Evolutionary conservation across 2,113 vertebrate species (phyloP).

Genomic region (Oenanthe melanoleuca): DNA sequence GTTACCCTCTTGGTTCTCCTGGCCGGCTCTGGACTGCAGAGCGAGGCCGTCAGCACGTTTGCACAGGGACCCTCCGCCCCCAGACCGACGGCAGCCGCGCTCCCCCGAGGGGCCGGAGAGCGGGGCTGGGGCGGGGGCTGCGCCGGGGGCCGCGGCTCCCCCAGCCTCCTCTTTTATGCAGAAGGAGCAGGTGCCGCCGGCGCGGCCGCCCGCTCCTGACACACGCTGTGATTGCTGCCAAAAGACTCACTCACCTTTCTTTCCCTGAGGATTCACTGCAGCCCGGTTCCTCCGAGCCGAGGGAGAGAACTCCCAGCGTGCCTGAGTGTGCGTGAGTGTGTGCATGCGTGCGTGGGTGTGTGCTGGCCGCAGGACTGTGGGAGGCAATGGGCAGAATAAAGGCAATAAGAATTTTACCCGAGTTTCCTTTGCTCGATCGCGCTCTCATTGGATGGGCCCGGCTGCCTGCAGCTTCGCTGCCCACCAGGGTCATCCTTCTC

Average conservation of each 20-base stretch:
- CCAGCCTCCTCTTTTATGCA: constrained; percentile 67
- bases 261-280: constrained; percentile 50
- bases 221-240: constrained; percentile 77
- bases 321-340: constrained; percentile 55
- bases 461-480: not conserved
- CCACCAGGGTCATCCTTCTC: not conserved
- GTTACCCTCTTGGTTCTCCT: constrained; percentile 58
- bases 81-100: constrained; percentile 47
- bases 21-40: constrained; percentile 46
- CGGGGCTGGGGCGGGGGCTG: constrained; percentile 16
- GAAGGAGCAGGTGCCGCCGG: constrained; percentile 62
- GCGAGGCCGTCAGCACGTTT: constrained; percentile 74
- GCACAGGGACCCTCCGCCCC: constrained; percentile 77
- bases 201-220: constrained; percentile 52
- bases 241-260: constrained; percentile 70
- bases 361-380: constrained; percentile 71
- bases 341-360: constrained; percentile 60
- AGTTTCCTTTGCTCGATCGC: constrained; percentile 62
- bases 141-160: not conserved
- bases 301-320: constrained; percentile 62
- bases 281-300: constrained; percentile 67
- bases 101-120: constrained; percentile 21
- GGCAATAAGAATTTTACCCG: constrained; percentile 79
- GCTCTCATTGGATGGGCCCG: not conserved
- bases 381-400: constrained; percentile 78